phyloP scores from a whole-genome alignment of 1,140 invertebrate genomes.

The Charaxes varanes region DNA sequence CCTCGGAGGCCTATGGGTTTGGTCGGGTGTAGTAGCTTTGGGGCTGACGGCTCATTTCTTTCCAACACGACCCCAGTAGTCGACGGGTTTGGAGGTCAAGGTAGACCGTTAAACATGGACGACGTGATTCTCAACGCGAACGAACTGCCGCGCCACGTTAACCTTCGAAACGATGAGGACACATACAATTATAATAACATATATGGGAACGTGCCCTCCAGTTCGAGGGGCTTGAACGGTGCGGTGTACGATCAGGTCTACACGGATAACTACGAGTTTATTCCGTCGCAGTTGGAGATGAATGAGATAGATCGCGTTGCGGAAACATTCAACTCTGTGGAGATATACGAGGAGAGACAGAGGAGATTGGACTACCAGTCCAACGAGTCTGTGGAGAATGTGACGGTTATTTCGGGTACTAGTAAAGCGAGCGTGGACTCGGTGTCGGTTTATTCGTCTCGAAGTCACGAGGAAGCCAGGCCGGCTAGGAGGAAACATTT shows the following conservation, averaged over 20 bases:
- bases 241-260: constrained; percentile 64
- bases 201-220: constrained; percentile 44
- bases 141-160: constrained; percentile 41
- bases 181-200: constrained; percentile 59
- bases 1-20: constrained; percentile 56
- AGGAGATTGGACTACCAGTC: constrained; percentile 40
- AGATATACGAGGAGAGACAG: constrained; percentile 53
- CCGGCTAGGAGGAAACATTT: constrained; percentile 43
- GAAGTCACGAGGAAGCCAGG: constrained; percentile 67
- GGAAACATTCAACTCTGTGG: constrained; percentile 56
- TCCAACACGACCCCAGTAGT: constrained; percentile 70
- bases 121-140: constrained; percentile 53
- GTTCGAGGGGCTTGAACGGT: constrained; percentile 42
- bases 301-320: constrained; percentile 46
- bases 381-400: constrained; percentile 58
- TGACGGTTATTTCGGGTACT: constrained; percentile 57
- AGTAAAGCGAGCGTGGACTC: constrained; percentile 68
- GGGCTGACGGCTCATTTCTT: constrained; percentile 59
- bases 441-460: constrained; percentile 72
- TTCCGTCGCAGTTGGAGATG: constrained; percentile 47
- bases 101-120: constrained; percentile 59
- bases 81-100: constrained; percentile 67
- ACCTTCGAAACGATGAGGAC: constrained; percentile 43
- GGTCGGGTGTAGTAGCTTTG: constrained; percentile 61
- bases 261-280: constrained; percentile 65